Evolutionary conservation across 2,797 vertebrate species (phyloP).

Genomic region (Poeciliopsis paucimaculata): DNA sequence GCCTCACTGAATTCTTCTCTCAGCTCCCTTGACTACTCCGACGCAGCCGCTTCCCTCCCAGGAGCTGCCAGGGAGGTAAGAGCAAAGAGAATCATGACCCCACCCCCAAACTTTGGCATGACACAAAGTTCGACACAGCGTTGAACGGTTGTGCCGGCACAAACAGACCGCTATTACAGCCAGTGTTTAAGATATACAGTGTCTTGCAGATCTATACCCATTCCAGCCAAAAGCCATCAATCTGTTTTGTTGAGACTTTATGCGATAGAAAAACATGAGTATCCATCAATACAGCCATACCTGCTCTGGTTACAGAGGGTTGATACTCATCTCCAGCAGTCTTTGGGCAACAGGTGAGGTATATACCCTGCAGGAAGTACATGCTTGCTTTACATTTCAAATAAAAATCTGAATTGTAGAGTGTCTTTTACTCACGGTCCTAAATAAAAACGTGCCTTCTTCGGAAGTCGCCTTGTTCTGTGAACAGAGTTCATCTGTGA

Average conservation of each 20-base stretch:
- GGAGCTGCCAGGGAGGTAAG: constrained; percentile 66
- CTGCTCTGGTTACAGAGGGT: background rate
- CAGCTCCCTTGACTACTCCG: constrained; percentile 71
- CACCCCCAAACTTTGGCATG: background rate
- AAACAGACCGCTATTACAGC: background rate
- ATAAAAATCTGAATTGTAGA: no score
- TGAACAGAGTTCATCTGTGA: background rate
- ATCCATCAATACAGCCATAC: background rate
- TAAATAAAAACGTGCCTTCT: background rate
- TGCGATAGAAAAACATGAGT: background rate
- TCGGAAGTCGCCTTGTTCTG: background rate
- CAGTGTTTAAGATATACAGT: background rate
- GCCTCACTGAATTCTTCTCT: constrained; percentile 72
- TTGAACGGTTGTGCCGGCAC: background rate
- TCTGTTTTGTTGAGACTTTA: background rate
- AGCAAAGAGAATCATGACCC: constrained; percentile 1
- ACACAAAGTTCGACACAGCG: background rate
- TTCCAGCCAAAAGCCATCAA: background rate
- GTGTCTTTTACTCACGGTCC: background rate
- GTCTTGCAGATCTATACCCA: background rate
- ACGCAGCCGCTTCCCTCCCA: constrained; percentile 54
- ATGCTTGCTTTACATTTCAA: no score
- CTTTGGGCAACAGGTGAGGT: background rate
- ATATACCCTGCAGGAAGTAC: background rate
- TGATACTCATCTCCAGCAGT: background rate